phyloP scores from a whole-genome alignment of 2,797 vertebrate genomes.

The Diglossa cyanea region DNA sequence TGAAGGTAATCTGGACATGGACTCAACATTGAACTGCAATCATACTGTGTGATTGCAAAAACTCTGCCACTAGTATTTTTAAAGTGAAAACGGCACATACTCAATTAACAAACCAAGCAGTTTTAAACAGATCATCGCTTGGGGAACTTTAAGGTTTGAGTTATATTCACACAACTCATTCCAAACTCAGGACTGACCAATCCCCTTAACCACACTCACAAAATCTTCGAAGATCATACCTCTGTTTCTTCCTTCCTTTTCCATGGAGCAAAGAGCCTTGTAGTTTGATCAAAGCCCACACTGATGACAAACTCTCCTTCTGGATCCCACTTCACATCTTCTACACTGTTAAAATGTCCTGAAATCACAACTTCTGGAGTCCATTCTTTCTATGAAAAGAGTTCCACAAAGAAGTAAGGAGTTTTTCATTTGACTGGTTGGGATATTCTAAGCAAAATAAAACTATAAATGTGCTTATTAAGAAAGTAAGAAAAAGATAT shows the following conservation, averaged over 20 bases:
- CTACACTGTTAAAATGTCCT: slow-evolving; percentile 91
- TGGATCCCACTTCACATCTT: slow-evolving; percentile 93
- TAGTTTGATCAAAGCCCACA: slow-evolving; percentile 92
- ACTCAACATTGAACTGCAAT: background rate
- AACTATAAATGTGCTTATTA: background rate
- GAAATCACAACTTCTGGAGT: slow-evolving; percentile 89
- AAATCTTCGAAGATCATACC: slow-evolving; percentile 66
- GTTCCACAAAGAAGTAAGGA: background rate
- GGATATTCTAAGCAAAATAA: background rate
- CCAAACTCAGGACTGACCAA: background rate
- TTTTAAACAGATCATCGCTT: background rate
- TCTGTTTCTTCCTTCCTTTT: slow-evolving; percentile 75
- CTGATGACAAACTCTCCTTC: slow-evolving; percentile 93
- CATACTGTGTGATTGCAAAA: background rate
- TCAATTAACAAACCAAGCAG: background rate
- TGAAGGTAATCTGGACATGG: background rate
- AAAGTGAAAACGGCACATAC: background rate
- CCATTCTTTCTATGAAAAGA: slow-evolving; percentile 83
- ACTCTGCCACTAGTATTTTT: background rate
- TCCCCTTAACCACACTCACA: background rate
- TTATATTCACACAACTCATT: background rate
- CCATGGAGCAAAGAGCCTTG: slow-evolving; percentile 92
- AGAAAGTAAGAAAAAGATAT: background rate
- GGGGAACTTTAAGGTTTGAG: background rate
- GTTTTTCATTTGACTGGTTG: background rate